Conservation (phyloP, 2,888 invertebrate species). For the Cepaea hortensis region DNA sequence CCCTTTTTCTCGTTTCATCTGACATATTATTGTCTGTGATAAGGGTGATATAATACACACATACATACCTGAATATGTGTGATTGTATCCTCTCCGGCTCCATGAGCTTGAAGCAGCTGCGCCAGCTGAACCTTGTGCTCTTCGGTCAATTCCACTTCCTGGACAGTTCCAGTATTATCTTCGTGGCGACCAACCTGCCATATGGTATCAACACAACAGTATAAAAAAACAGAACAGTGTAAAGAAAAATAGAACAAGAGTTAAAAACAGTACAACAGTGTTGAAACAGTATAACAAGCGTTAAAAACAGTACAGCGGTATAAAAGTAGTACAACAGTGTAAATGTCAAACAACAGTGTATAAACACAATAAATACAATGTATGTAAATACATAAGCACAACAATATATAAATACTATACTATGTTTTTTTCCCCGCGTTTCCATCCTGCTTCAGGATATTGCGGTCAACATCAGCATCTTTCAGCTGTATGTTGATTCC, state of each 20-base stretch:
- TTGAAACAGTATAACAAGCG: neutral
- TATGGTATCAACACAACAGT: neutral
- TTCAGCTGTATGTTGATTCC: no score
- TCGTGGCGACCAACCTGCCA: constrained; percentile 65
- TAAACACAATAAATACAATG: no score
- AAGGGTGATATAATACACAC: no score
- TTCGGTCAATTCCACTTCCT: constrained; percentile 53
- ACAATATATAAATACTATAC: no score
- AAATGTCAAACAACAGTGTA: no score
- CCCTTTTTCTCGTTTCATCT: no score
- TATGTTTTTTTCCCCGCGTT: no score
- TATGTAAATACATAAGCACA: no score
- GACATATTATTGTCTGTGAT: no score
- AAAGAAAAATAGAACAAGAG: neutral
- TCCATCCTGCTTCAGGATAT: no score
- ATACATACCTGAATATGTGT: constrained; percentile 42
- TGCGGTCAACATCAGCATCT: no score
- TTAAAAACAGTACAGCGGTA: neutral
- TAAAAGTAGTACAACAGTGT: neutral
- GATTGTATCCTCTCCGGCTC: constrained; percentile 42
- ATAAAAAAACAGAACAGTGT: neutral
- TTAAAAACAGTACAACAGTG: neutral
- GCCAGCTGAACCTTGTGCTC: constrained; percentile 46
- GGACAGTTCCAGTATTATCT: constrained; percentile 51
- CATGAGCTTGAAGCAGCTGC: constrained; percentile 42